These are phyloP conservation scores for Lagodon rhomboides DNA, from an alignment of 2,797 vertebrate species.

Conservation along the genomic window DNA sequence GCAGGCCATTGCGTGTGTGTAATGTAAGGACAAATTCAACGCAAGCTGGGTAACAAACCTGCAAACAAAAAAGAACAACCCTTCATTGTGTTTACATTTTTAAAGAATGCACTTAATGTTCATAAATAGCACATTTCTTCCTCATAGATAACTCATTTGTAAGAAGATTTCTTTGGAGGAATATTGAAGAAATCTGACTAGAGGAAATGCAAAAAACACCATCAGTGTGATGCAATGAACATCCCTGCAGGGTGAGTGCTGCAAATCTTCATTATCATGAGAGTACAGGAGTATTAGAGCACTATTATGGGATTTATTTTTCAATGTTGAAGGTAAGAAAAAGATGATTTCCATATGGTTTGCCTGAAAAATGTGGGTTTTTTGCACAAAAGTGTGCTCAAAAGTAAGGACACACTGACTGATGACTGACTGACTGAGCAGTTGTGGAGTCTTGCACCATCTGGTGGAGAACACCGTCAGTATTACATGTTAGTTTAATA, in stretches of 20 bases:
- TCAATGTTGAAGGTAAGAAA: background rate
- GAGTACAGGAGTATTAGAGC: background rate
- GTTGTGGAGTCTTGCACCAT: constrained; percentile 30
- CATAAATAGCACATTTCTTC: background rate
- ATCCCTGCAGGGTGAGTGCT: background rate
- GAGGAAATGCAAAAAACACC: background rate
- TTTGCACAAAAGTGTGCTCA: background rate
- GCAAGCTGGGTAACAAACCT: too few relatives aligned
- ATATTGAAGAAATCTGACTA: background rate
- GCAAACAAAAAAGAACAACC: background rate
- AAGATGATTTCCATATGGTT: background rate
- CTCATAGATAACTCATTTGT: background rate
- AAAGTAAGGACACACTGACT: background rate
- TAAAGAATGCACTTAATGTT: background rate
- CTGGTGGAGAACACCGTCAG: constrained; percentile 46
- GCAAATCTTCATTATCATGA: background rate
- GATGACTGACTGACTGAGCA: background rate
- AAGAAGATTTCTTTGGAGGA: background rate
- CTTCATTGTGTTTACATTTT: background rate
- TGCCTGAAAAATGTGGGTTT: background rate
- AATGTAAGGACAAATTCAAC: background rate
- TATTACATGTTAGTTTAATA: background rate
- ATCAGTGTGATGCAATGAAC: background rate
- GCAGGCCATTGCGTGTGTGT: too few relatives aligned
- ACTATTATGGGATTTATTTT: background rate